A percentile compares a stretch with the other conserved stretches of the same genome.
phyloP scores from a whole-genome alignment of 2,888 invertebrate species.

The Rosalia funebris region DNA sequence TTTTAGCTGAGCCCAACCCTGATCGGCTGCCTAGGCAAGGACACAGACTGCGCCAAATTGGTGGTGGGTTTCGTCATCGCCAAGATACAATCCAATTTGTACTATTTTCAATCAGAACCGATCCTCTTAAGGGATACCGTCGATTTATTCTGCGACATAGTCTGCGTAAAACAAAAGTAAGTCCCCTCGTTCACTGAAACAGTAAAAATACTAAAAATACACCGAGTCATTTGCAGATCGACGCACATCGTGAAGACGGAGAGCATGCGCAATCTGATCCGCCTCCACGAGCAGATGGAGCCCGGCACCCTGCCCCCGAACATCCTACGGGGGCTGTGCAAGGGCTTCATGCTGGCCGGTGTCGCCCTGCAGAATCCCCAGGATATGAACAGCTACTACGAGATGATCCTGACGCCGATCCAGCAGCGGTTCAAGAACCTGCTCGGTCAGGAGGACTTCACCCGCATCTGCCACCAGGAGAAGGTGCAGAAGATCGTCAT shows the following conservation, averaged over 20 bases:
- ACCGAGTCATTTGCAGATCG: too few species aligned
- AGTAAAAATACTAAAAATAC: too few species aligned
- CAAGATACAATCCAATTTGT: constrained; percentile 73
- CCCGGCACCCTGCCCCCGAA: constrained; percentile 68
- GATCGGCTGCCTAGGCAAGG: constrained; percentile 72
- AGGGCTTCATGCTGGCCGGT: constrained; percentile 77
- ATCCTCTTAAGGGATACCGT: constrained; percentile 72
- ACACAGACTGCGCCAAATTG: constrained; percentile 74
- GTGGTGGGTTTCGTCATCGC: constrained; percentile 72
- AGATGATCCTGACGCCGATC: constrained; percentile 64
- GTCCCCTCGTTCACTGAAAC: constrained; percentile 42
- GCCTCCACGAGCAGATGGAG: constrained; percentile 66
- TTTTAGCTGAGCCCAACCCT: constrained; percentile 71
- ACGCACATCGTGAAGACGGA: constrained; percentile 68
- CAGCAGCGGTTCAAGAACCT: constrained; percentile 68
- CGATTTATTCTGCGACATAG: constrained; percentile 66
- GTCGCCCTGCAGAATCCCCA: constrained; percentile 60
- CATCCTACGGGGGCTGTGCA: constrained; percentile 75
- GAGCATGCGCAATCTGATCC: constrained; percentile 67
- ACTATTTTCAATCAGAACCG: constrained; percentile 71
- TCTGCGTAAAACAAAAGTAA: constrained; percentile 60
- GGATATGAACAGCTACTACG: constrained; percentile 56
- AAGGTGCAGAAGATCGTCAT: constrained; percentile 74
- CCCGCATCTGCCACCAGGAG: constrained; percentile 69
- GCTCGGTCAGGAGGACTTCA: constrained; percentile 67